These are phyloP conservation scores for Enoplosus armatus DNA, from an alignment of 2,797 vertebrate species.

Conservation along the genomic window DNA sequence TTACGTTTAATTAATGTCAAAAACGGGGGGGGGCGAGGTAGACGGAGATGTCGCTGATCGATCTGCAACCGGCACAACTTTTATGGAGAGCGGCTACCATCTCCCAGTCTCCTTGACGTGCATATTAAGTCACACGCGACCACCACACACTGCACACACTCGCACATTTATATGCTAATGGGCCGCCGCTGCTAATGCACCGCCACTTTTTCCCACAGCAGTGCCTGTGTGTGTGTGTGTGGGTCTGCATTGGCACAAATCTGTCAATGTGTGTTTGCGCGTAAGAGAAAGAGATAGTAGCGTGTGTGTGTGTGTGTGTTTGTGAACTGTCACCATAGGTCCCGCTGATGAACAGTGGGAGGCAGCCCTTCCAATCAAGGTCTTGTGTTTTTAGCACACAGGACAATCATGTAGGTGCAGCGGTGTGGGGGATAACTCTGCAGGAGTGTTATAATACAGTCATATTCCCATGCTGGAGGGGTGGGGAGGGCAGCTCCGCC, in stretches of 20 bases:
- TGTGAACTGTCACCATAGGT: conserved; percentile 15
- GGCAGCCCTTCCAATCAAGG: conserved; percentile 59
- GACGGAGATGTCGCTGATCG: conserved; percentile 29
- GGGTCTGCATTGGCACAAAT: conserved; percentile 41
- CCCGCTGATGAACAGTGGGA: conserved; percentile 46
- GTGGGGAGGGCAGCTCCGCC: conserved; percentile 7
- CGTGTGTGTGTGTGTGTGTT: conserved; percentile 18
- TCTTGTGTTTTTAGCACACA: conserved; percentile 54
- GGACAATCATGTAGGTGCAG: conserved; percentile 55
- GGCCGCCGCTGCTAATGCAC: conserved; percentile 45
- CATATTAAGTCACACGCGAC: conserved; percentile 40
- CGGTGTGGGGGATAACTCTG: conserved; percentile 31
- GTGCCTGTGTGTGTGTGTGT: no score
- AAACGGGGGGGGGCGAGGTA: conserved; percentile 12
- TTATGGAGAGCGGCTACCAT: conserved; percentile 55
- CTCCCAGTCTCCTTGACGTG: conserved; percentile 44
- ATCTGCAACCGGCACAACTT: conserved; percentile 47
- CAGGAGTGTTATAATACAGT: conserved; percentile 49
- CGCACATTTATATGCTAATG: conserved; percentile 72
- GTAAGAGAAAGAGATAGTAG: conserved; percentile 14
- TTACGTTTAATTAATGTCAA: conserved; percentile 69
- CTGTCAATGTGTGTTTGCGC: conserved; percentile 23
- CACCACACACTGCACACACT: conserved; percentile 32
- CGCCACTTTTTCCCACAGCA: conserved; percentile 8
- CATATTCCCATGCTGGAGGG: conserved; percentile 21